A percentile compares a stretch with the other conserved stretches of the same genome.
phyloP scores from a whole-genome alignment of 2,888 invertebrate genomes.

The Diaprepes abbreviatus region DNA sequence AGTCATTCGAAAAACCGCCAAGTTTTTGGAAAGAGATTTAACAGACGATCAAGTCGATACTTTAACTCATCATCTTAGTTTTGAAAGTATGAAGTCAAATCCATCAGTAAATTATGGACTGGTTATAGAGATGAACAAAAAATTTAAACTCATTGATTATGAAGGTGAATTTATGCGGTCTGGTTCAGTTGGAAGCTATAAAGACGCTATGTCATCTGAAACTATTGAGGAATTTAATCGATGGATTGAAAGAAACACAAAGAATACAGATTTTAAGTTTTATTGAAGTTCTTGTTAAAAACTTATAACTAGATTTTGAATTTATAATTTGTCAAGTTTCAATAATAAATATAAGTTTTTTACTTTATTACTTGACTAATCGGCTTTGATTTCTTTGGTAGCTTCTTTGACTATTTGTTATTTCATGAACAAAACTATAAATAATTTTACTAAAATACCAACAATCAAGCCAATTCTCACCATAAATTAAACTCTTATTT shows the following conservation, averaged over 20 bases:
- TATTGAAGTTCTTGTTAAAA: too few species aligned
- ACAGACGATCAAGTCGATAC: conserved; percentile 51
- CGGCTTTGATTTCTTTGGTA: too few species aligned
- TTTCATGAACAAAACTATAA: too few species aligned
- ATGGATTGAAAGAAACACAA: conserved; percentile 75
- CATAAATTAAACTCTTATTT: too few species aligned
- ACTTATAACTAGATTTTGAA: too few species aligned
- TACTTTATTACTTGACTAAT: too few species aligned
- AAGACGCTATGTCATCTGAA: conserved; percentile 76
- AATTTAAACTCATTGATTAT: conserved; percentile 59
- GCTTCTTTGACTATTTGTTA: too few species aligned
- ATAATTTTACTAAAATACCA: too few species aligned
- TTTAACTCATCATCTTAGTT: conserved; percentile 56
- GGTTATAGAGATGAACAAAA: conserved; percentile 61
- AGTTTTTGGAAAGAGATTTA: conserved; percentile 53
- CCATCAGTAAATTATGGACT: conserved; percentile 70
- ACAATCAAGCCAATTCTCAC: too few species aligned
- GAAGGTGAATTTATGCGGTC: conserved; percentile 67
- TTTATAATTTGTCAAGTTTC: too few species aligned
- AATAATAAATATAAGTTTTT: too few species aligned
- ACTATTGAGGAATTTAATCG: conserved; percentile 79
- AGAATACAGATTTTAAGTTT: conserved; percentile 69
- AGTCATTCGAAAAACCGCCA: conserved; percentile 52
- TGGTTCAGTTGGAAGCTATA: conserved; percentile 65
- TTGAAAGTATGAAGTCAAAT: conserved; percentile 71